phyloP scores from a whole-genome alignment of 2,797 vertebrate genomes.

The Poecilia picta region DNA sequence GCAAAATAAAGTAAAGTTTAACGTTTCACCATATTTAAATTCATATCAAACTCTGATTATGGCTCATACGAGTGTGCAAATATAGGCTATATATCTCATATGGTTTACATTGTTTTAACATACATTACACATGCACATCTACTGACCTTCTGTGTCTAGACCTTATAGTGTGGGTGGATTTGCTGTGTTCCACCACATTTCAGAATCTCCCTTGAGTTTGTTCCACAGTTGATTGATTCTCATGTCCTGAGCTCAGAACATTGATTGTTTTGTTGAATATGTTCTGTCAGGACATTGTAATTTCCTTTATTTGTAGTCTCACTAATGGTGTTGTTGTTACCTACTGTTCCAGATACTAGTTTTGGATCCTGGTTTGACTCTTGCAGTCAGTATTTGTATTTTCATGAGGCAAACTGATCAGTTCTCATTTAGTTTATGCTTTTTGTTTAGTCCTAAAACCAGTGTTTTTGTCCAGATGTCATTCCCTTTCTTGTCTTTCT shows the following conservation, averaged over 20 bases:
- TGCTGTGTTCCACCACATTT: neutral
- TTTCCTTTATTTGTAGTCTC: neutral
- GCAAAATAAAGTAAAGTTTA: no score
- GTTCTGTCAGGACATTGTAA: neutral
- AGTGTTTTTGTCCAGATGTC: no score
- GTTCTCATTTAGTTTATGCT: no score
- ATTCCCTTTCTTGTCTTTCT: neutral
- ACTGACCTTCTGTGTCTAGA: neutral
- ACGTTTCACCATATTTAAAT: no score
- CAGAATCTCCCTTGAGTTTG: neutral
- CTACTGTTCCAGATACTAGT: neutral
- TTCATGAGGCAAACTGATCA: neutral
- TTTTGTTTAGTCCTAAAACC: no score
- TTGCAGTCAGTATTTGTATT: neutral
- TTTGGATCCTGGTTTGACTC: neutral
- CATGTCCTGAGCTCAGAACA: neutral
- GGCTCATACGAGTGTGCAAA: no score
- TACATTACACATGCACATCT: neutral
- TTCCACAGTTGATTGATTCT: neutral
- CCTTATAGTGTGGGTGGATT: neutral
- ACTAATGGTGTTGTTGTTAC: neutral
- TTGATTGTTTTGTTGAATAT: neutral
- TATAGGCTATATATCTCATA: no score
- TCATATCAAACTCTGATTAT: no score
- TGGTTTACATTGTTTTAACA: no score